phyloP scores from a whole-genome alignment of 2,888 invertebrate genomes.

The Lymantria monacha region DNA sequence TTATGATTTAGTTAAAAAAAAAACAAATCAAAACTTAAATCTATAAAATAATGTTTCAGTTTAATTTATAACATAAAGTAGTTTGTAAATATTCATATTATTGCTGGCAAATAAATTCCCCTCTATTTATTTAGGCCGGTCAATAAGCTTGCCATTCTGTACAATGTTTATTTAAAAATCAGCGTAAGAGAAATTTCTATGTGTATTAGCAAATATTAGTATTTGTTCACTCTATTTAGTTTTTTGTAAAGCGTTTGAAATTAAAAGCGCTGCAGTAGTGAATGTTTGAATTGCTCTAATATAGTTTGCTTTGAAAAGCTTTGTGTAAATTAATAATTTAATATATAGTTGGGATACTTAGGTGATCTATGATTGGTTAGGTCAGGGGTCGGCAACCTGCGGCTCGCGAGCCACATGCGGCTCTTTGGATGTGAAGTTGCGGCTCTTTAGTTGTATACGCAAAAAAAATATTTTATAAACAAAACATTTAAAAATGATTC shows the following conservation, averaged over 20 bases:
- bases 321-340: no score
- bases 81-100: conserved; percentile 32
- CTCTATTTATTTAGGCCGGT: conserved; percentile 55
- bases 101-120: conserved; percentile 53
- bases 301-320: no score
- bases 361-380: no score
- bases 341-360: no score
- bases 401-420: no score
- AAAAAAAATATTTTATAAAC: no score
- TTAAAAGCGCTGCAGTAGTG: conserved; percentile 4
- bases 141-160: conserved; percentile 48
- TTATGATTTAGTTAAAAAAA: no score
- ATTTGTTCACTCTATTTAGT: conserved; percentile 24
- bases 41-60: conserved; percentile 6
- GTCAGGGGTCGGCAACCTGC: no score
- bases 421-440: no score
- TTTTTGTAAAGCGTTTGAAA: conserved; percentile 21
- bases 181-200: conserved; percentile 39
- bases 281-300: neutral
- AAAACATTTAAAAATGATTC: no score
- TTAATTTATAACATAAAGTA: conserved; percentile 44
- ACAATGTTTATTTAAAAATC: conserved; percentile 55
- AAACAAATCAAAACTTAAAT: neutral
- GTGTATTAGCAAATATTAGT: conserved; percentile 36
- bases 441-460: no score